Base-by-base conservation (phyloP, 1,140 invertebrate species). In the Orius insidiosus region DNA sequence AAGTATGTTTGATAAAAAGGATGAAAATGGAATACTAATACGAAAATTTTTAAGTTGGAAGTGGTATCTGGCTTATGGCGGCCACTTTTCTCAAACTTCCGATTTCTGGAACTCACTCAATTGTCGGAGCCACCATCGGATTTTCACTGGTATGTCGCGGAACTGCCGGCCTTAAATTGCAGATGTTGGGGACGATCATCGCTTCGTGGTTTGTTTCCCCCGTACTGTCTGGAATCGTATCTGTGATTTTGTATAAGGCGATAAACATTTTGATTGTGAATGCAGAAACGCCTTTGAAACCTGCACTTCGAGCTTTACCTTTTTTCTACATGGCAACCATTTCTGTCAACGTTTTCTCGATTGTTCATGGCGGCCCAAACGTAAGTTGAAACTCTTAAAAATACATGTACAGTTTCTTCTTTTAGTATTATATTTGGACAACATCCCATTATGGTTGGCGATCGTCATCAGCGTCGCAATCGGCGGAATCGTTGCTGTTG, bases 171-270 rank as follows among this genome's bases (percentile, higher is more conserved):
- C 76, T 98, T 18, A 71, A 81, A 50, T 94, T 86, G 86, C 63
- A 63, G 3, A 85, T 77, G 31, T 64, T 94, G 36, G 79, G 70
- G n/a, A 74, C 78, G 55, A 88, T 90, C 54, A 76, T 93, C 54
- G 77, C 76, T 10, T 98, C 94, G 0, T 98, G 95, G 95, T 96
- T 98, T 59, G 76, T 95, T 11, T 96, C 92, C 30, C 95, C 95
- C 8, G 64, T 94, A 13, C 63, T 98, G 47, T 95, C 92, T 52
- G 94, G 95, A 4, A 53, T 82, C 1, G 78, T 93, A 30, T 97
- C 94, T n/a, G 75, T 79, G 16, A 32, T 74, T 33, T 70, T 98
- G 9, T 96, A 80, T 61, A 70, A 80, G 59, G 58, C 85, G 34
- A 81, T 98, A 44, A 74, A 80, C 50, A 72, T 74, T 52, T 79